Percentiles rank a stretch among this genome's conserved stretches.
These are phyloP conservation scores for Hydrotaea cyrtoneurina DNA, from an alignment of 2,888 invertebrate genomes.

Conservation along the genomic window DNA sequence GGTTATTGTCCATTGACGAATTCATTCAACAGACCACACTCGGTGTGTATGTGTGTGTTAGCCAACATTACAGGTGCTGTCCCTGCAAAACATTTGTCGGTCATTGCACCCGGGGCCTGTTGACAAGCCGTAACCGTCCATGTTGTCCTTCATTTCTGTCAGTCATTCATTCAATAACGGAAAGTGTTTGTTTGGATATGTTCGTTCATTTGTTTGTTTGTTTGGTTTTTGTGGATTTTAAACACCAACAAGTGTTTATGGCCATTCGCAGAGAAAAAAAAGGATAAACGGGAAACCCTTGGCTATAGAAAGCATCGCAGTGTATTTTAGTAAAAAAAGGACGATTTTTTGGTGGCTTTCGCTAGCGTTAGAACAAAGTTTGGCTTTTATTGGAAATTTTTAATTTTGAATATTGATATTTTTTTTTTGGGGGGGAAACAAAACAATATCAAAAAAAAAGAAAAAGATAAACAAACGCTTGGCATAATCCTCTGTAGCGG, in stretches of 20 bases:
- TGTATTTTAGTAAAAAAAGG: too few species aligned
- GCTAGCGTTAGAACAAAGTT: too few species aligned
- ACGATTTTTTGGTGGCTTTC: too few species aligned
- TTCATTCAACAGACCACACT: too few species aligned
- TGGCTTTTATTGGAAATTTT: background rate
- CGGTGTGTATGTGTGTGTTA: background rate
- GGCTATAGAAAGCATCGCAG: too few species aligned
- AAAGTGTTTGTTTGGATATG: background rate
- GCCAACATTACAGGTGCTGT: background rate
- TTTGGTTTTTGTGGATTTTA: background rate
- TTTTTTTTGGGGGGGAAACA: too few species aligned
- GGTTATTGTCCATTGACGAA: too few species aligned
- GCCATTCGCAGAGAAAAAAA: background rate
- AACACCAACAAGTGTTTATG: constrained; percentile 27
- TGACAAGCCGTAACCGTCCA: background rate
- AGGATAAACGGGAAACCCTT: too few species aligned
- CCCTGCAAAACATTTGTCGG: constrained; percentile 4
- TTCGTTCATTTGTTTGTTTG: constrained; percentile 7
- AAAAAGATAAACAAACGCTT: background rate
- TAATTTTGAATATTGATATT: background rate
- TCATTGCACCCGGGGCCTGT: background rate
- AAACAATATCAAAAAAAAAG: too few species aligned
- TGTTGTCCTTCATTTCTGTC: background rate
- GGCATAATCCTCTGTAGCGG: background rate
- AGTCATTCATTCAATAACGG: background rate